Conservation (phyloP, 2,113 vertebrate genomes). For the Barnardius zonarius region DNA sequence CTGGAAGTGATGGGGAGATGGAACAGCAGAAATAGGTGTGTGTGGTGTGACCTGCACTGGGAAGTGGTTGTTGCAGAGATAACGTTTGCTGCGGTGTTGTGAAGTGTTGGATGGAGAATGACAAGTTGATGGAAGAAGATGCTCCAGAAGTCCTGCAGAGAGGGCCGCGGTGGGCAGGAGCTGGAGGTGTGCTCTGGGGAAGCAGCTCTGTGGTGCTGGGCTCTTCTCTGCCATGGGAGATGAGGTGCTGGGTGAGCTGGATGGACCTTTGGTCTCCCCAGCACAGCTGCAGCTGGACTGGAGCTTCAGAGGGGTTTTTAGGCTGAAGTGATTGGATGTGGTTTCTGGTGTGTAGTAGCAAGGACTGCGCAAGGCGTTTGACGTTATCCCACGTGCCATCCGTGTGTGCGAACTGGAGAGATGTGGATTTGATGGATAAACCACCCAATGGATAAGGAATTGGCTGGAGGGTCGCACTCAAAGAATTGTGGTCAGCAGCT, state of each 20-base stretch:
- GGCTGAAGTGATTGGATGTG: accelerated
- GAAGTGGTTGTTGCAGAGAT: neutral
- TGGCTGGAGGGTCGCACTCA: neutral
- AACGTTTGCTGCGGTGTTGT: accelerated
- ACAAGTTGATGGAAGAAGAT: neutral
- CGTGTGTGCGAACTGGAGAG: accelerated
- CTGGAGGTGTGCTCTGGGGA: neutral
- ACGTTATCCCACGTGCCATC: accelerated
- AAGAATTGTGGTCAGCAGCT: neutral
- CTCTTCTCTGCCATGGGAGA: neutral
- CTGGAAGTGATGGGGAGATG: accelerated
- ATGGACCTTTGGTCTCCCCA: neutral
- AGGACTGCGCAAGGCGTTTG: accelerated
- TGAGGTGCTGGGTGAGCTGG: neutral
- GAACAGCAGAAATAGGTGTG: accelerated
- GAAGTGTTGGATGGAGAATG: neutral
- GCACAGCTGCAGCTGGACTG: neutral
- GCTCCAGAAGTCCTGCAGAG: neutral
- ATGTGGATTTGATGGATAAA: neutral
- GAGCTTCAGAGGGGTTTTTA: neutral
- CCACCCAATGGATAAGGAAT: neutral
- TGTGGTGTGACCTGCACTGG: neutral
- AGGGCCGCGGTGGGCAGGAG: neutral
- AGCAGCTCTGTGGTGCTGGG: neutral
- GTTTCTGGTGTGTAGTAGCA: too few relatives aligned